A percentile compares a stretch with the other conserved stretches of the same genome.
These are phyloP conservation scores for Galerucella nymphaeae DNA, from an alignment of 2,888 invertebrate genomes.

Conservation along the genomic window DNA sequence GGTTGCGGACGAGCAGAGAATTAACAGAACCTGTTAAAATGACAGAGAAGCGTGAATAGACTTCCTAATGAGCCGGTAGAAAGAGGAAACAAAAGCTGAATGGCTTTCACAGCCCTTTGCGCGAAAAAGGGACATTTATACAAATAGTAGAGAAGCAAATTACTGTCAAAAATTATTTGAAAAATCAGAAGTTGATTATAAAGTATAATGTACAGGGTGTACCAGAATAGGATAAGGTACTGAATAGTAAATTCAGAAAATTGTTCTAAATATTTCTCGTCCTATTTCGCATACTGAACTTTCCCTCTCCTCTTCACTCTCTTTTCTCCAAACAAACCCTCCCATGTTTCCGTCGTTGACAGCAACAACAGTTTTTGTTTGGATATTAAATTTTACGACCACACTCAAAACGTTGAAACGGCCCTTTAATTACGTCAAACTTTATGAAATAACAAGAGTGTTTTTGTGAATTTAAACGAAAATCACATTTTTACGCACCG, in stretches of 20 bases:
- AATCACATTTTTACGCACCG: conserved; percentile 20
- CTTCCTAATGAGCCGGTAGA: conserved; percentile 46
- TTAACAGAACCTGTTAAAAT: conserved; percentile 46
- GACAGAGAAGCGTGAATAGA: conserved; percentile 45
- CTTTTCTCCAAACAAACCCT: conserved; percentile 3
- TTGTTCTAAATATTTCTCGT: too few species aligned
- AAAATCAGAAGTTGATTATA: not conserved
- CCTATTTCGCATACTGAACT: not conserved
- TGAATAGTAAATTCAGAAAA: too few species aligned
- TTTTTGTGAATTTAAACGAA: conserved; percentile 23
- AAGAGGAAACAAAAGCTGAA: conserved; percentile 46
- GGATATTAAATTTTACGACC: conserved; percentile 44
- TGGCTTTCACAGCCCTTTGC: conserved; percentile 32
- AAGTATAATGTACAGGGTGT: too few species aligned
- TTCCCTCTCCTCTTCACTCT: conserved; percentile 10
- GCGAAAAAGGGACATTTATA: conserved; percentile 34
- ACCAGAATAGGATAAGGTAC: too few species aligned
- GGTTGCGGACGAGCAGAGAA: conserved; percentile 27
- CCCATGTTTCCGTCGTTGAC: conserved; percentile 21
- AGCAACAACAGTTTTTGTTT: conserved; percentile 43
- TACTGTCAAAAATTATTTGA: not conserved
- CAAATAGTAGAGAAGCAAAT: not conserved
- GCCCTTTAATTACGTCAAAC: conserved; percentile 30
- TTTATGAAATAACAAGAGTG: conserved; percentile 29
- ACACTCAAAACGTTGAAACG: conserved; percentile 36